Evolutionary conservation across 2,888 invertebrate genomes (phyloP).

Genomic region (Harmothoe impar): DNA sequence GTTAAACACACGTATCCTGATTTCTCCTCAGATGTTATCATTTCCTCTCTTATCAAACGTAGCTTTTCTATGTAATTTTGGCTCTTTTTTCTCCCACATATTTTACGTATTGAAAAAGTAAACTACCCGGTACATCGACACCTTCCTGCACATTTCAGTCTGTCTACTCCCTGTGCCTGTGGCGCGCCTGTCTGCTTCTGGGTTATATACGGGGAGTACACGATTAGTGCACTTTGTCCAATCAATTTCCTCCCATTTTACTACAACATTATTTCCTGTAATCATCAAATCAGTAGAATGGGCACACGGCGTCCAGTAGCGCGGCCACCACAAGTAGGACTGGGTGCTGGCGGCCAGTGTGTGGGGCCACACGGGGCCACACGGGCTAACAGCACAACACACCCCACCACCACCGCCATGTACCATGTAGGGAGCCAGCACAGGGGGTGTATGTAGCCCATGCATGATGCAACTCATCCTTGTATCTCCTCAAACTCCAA

Average conservation of each 20-base stretch:
- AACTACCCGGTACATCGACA: too few relatives aligned
- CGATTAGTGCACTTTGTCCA: slow-evolving; percentile 32
- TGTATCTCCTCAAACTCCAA: too few relatives aligned
- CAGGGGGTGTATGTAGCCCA: too few relatives aligned
- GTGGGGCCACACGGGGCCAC: background rate
- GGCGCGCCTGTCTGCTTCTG: background rate
- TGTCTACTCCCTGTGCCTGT: background rate
- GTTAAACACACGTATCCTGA: background rate
- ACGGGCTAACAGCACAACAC: background rate
- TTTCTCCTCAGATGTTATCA: background rate
- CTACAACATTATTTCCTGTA: slow-evolving; percentile 31
- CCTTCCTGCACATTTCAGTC: too few relatives aligned
- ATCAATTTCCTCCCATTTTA: slow-evolving; percentile 35
- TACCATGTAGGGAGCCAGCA: too few relatives aligned
- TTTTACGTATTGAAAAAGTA: too few relatives aligned
- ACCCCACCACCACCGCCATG: background rate
- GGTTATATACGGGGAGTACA: background rate
- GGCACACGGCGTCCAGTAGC: background rate
- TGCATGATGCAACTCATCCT: too few relatives aligned
- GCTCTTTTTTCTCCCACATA: too few relatives aligned
- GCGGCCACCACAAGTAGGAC: background rate
- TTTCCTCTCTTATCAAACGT: too few relatives aligned
- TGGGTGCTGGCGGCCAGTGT: background rate
- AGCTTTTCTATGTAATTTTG: too few relatives aligned
- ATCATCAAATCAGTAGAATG: slow-evolving; percentile 29